phyloP scores from a whole-genome alignment of 2,113 vertebrate genomes.

The Tragelaphus imberbis region DNA sequence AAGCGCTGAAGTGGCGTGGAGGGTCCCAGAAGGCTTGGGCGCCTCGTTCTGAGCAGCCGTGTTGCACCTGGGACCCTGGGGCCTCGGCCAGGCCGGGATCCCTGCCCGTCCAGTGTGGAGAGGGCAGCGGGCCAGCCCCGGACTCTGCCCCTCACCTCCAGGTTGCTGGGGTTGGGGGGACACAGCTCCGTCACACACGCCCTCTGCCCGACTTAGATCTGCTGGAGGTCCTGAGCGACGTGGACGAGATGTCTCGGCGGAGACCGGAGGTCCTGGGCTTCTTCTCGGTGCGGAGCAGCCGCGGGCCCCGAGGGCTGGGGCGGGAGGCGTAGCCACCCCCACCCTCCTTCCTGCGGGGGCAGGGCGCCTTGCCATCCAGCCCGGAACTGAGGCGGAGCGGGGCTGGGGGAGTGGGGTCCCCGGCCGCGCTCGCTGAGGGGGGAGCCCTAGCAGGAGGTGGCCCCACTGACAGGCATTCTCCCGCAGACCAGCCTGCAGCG shows the following conservation, averaged over 20 bases:
- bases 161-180: not conserved
- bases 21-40: accelerated
- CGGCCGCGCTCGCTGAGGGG: accelerated
- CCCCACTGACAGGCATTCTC: not conserved
- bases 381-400: accelerated
- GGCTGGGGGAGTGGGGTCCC: not conserved
- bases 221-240: constrained; percentile 93
- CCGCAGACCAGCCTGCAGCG: constrained; percentile 93
- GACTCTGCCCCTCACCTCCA: not conserved
- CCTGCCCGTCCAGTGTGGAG: accelerated
- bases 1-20: accelerated
- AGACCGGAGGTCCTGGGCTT: constrained; percentile 95
- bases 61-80: accelerated
- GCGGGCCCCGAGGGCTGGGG: accelerated
- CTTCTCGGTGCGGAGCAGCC: constrained; percentile 87
- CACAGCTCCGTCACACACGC: not conserved
- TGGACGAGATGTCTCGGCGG: constrained; percentile 97
- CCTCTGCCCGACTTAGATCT: constrained; percentile 81
- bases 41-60: accelerated
- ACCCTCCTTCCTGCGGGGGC: accelerated
- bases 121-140: accelerated
- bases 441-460: accelerated
- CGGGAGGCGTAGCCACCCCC: accelerated
- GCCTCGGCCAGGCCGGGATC: not conserved
- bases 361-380: accelerated